Evolutionary conservation across 2,888 invertebrate species (phyloP).

Genomic region (Liposcelis brunnea): DNA sequence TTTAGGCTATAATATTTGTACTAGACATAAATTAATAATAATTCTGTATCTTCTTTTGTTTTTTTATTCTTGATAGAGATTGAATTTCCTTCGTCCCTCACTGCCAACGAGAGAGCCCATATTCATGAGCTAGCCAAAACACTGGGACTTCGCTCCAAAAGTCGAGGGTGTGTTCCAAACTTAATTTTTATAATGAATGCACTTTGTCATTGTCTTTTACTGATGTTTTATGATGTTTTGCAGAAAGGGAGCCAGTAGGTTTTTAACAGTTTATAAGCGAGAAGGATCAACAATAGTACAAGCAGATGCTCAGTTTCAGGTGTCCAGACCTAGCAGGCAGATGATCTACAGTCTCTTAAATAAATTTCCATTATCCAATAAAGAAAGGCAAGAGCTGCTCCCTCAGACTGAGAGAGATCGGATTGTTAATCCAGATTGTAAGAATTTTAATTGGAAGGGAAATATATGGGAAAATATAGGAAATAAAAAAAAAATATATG

Average conservation of each 20-base stretch:
- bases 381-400: slow-evolving; percentile 51
- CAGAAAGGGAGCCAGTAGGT: slow-evolving; percentile 46
- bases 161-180: slow-evolving; percentile 45
- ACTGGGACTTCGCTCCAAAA: slow-evolving; percentile 60
- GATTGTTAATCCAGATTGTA: slow-evolving; percentile 30
- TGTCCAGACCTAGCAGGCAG: slow-evolving; percentile 44
- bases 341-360: slow-evolving; percentile 43
- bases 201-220: slow-evolving; percentile 11
- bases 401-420: slow-evolving; percentile 48
- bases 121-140: slow-evolving; percentile 52
- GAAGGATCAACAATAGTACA: slow-evolving; percentile 48
- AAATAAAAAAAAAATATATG: not conserved
- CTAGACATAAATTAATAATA: no score
- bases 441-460: not conserved
- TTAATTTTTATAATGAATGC: slow-evolving; percentile 9
- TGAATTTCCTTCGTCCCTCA: slow-evolving; percentile 54
- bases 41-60: not conserved
- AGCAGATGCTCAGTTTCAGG: slow-evolving; percentile 43
- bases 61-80: slow-evolving; percentile 20
- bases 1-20: no score
- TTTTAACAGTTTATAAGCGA: slow-evolving; percentile 50
- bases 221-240: slow-evolving; percentile 10
- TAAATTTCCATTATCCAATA: slow-evolving; percentile 47
- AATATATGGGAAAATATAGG: not conserved
- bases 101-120: slow-evolving; percentile 60